These are phyloP conservation scores for Chloroclysta siterata DNA, from an alignment of 2,888 invertebrate genomes.

Conservation along the genomic window DNA sequence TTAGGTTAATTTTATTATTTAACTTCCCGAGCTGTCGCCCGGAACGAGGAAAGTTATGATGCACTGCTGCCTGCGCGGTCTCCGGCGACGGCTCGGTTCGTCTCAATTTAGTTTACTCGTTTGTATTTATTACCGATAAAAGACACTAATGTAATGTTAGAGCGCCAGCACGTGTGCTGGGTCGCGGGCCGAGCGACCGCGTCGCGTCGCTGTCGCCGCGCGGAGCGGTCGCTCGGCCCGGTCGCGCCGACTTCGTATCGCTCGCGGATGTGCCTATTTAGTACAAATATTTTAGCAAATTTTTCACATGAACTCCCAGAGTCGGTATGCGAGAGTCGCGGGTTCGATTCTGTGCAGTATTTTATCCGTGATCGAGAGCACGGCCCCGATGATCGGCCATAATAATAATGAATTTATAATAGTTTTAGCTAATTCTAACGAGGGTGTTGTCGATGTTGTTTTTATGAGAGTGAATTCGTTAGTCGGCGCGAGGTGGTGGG, in stretches of 20 bases:
- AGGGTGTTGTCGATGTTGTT: slow-evolving; percentile 5
- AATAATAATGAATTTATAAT: neutral
- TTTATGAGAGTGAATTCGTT: neutral
- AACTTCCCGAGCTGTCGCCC: neutral
- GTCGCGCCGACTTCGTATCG: slow-evolving; percentile 9
- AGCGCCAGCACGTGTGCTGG: neutral
- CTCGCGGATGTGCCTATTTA: neutral
- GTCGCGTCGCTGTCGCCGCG: too few relatives aligned
- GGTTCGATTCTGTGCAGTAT: slow-evolving; percentile 8
- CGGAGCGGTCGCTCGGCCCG: too few relatives aligned
- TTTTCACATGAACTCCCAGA: slow-evolving; percentile 1
- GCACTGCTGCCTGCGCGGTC: neutral
- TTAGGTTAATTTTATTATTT: slow-evolving; percentile 14
- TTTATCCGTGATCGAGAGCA: neutral
- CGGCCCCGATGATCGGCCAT: neutral
- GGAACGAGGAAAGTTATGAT: neutral
- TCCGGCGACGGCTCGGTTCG: slow-evolving; percentile 7
- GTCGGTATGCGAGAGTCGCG: neutral
- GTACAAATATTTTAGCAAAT: slow-evolving; percentile 4
- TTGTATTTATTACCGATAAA: slow-evolving; percentile 13
- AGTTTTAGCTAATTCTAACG: neutral
- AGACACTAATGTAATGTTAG: slow-evolving; percentile 25
- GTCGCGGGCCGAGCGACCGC: neutral
- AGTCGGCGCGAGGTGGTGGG: slow-evolving; percentile 29
- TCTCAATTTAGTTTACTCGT: slow-evolving; percentile 7